Percentiles rank a stretch among this genome's conserved stretches.
phyloP scores from a whole-genome alignment of 2,797 vertebrate species.

The Selene dorsalis region DNA sequence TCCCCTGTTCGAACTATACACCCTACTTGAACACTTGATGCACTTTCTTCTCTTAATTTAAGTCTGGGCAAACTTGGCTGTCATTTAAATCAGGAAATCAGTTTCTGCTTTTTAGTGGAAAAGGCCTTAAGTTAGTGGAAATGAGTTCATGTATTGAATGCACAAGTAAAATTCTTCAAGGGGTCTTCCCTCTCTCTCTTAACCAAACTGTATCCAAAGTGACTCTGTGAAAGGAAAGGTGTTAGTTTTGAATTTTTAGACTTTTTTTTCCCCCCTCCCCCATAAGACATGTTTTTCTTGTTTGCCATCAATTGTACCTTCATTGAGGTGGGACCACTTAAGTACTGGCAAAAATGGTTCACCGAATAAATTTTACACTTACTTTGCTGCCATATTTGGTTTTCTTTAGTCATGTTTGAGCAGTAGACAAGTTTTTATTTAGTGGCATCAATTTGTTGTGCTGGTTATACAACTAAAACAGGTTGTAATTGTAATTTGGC shows the following conservation, averaged over 20 bases:
- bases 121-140: slow-evolving; percentile 69
- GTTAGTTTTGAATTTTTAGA: slow-evolving; percentile 71
- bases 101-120: slow-evolving; percentile 64
- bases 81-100: slow-evolving; percentile 78
- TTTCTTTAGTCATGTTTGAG: slow-evolving; percentile 57
- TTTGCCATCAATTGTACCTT: slow-evolving; percentile 67
- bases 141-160: slow-evolving; percentile 59
- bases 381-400: slow-evolving; percentile 55
- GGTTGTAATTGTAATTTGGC: neutral
- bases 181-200: slow-evolving; percentile 31
- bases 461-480: neutral
- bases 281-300: slow-evolving; percentile 19
- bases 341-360: slow-evolving; percentile 53
- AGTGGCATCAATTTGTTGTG: no score
- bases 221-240: slow-evolving; percentile 78
- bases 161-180: slow-evolving; percentile 50
- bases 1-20: slow-evolving; percentile 80
- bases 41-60: slow-evolving; percentile 92
- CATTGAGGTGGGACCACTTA: slow-evolving; percentile 61
- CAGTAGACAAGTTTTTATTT: neutral
- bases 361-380: slow-evolving; percentile 69
- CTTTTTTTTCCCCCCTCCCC: neutral
- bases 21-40: slow-evolving; percentile 97
- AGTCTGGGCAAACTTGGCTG: slow-evolving; percentile 68
- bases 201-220: slow-evolving; percentile 77